Percentiles rank a stretch among this genome's conserved stretches.
These are phyloP conservation scores for Myanophis thanlyinensis DNA, from an alignment of 2,113 vertebrate genomes.

Conservation along the genomic window DNA sequence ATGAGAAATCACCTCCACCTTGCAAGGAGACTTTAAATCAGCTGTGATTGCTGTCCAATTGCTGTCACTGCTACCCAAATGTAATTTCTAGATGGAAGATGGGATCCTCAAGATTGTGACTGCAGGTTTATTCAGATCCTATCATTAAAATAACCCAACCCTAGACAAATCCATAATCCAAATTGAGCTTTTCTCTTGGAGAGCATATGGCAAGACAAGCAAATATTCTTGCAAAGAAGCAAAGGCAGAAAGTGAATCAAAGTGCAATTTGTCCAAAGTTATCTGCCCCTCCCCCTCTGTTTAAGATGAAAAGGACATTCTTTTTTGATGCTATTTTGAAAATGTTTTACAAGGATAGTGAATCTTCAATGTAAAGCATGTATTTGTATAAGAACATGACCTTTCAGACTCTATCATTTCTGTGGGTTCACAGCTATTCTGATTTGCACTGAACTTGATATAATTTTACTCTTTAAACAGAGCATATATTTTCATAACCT, in stretches of 20 bases:
- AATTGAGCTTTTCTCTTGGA: background rate
- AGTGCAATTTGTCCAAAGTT: background rate
- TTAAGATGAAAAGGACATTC: background rate
- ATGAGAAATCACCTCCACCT: background rate
- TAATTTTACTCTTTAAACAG: constrained; percentile 5
- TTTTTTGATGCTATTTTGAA: background rate
- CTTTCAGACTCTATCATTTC: background rate
- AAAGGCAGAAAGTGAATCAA: background rate
- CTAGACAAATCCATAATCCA: background rate
- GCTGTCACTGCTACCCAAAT: background rate
- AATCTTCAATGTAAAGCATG: background rate
- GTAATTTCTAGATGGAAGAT: background rate
- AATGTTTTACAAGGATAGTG: background rate
- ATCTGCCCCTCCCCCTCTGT: background rate
- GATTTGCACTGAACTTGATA: constrained; percentile 13
- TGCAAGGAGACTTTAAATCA: background rate
- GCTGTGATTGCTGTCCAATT: background rate
- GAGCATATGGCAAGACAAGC: background rate
- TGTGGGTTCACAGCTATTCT: constrained; percentile 8
- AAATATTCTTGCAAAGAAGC: background rate
- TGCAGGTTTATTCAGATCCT: background rate
- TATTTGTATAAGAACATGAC: background rate
- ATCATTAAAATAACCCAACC: background rate
- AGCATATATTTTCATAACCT: constrained; percentile 46
- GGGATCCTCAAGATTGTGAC: background rate